Evolutionary conservation across 2,888 invertebrate species (phyloP), one percentile per base, ranked within the genome.

Genomic region (Gerris lacustris): DNA sequence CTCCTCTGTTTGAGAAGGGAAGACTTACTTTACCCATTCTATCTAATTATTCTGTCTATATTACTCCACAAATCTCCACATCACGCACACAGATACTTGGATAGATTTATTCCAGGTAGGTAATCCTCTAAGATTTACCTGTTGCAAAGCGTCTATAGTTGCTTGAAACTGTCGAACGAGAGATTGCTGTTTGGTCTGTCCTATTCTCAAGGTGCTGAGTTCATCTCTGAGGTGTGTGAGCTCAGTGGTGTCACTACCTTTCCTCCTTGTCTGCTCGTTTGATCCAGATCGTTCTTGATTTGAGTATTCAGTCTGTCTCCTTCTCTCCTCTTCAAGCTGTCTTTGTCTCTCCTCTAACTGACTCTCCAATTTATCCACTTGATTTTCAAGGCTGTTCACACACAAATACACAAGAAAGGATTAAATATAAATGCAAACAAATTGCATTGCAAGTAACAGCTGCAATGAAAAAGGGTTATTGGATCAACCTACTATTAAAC

Each of bases 301-400:
- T 11, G 31, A 80, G 78, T 83, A 84, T 70, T 77, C 68, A 18
- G 79, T 73, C 66, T 83, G 80, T 75, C 86, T 85, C 47, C 85
- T 85, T 77, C 71, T 63, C 64, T 74, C 72, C 64, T 76, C 76
- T 77, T 94, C 94, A 75, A 91, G 83, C 79, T 86, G 88, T 80
- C 88, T 88, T 78, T 89, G 90, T 70, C 92, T 82, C 74, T 95
- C 94, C 78, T 94, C 94, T 79, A 89, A 88, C 79, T 89, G 89
- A 66, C 85, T 80, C 81, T 96, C 95, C 77, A 95, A 83, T 45
- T 85, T 85, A 80, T 94, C 92, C 76, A 93, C 87, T 76, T 86
- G 91, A 73, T 85, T 82, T 77, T 87, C 87, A 78, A 93, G 84
- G 75, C 88, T 90, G 82, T 31, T 31, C 31, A 31, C 31, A 31